Evolutionary conservation across 2,888 invertebrate genomes (phyloP), one percentile per base, ranked within the genome.

Genomic region (Nebria salina): DNA sequence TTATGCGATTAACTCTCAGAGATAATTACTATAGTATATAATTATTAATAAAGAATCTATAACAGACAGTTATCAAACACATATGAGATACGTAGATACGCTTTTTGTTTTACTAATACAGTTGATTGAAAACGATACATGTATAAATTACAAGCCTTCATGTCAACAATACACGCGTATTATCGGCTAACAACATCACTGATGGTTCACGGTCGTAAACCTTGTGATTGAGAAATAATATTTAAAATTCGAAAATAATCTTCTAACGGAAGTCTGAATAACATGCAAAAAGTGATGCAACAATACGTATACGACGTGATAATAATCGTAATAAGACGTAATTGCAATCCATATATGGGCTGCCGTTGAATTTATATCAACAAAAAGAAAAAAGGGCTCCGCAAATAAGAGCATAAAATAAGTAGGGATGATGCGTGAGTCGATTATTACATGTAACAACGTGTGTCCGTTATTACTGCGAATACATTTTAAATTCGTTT

Each of bases 291-390:
- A 72, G 75, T 65, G 20, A 72, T 75, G 54, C 72, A 81, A 81
- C 76, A 79, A 79, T 79, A 54, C 43, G 70, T 68, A 70, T 68
- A 75, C 72, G 70, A 81, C 76, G 72, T 76, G 81, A 81, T 81
- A 81, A 81, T 81, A 81, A 81, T 81, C 81, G 76, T 76, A 81
- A 81, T 81, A 81, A 81, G 70, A 65, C 43, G 72, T 81, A 81
- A 81, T 81, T 81, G 81, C 75, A 15, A 75, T 75, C 81, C 81
- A 54, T 81, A 81, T 76, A 81, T 65, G 81, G 81, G 13, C n/a
- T 26, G 72, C 20, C 64, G 75, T 41, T 54, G 75, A 66, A 65
- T 65, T 72, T 77, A 77, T 34, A 25, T 72, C 68, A 15, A 77
- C 75, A 74, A 81, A 76, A 72, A 76, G 72, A 75, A 41, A 20